phyloP scores from a whole-genome alignment of 2,113 vertebrate species.

The Entomyzon cyanotis region DNA sequence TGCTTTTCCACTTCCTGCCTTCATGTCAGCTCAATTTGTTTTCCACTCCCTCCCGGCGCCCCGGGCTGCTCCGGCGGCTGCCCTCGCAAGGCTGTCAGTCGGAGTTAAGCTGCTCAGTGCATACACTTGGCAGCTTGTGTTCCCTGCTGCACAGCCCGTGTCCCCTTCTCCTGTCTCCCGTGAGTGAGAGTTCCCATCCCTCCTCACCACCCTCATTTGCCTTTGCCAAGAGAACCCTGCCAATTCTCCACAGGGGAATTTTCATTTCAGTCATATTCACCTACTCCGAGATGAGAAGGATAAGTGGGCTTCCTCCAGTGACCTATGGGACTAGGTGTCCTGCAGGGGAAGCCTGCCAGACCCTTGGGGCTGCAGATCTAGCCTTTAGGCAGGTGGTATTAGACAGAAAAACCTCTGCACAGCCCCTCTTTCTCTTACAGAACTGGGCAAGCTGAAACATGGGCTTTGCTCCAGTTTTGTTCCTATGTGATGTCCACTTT shows the following conservation, averaged over 20 bases:
- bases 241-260: neutral
- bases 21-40: neutral
- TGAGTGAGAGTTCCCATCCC: neutral
- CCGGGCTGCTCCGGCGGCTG: neutral
- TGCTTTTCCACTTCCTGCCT: slow-evolving; percentile 5
- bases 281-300: neutral
- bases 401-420: neutral
- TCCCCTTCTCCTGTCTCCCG: neutral
- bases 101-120: neutral
- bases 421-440: neutral
- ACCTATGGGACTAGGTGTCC: neutral
- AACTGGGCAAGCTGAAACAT: neutral
- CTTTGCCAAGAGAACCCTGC: neutral
- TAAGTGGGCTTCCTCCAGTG: neutral
- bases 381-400: neutral
- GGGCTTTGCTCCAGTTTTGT: neutral
- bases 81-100: neutral
- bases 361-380: neutral
- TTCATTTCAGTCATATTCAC: neutral
- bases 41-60: neutral
- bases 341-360: neutral
- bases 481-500: neutral
- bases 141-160: neutral
- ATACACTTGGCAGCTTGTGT: neutral
- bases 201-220: neutral